Evolutionary conservation across 2,113 vertebrate genomes (phyloP), one percentile per base, ranked within the genome.

Genomic region (Phocoena sinus): DNA sequence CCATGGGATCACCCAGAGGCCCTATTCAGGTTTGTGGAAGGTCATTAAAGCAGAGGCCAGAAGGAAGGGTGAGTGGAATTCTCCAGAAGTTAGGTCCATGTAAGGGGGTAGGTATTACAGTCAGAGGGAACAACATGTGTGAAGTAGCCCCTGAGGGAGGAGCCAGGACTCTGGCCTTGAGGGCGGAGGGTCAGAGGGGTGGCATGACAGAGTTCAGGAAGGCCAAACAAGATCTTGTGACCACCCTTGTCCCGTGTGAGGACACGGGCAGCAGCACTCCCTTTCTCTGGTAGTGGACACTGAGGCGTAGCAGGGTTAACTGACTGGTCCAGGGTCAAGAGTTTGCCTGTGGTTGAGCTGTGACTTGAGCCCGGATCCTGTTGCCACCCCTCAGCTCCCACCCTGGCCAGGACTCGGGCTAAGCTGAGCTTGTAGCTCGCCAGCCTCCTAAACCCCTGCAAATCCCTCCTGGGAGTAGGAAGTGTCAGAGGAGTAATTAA

Each of bases 401-500:
- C 41, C 41, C n/a, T 36, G 67, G 80, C 76, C 50, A 50, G 97
- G 65, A 93, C 65, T 44, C 58, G 4, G 73, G 68, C 92, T 96
- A 65, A 84, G 53, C 92, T 63, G 86, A 36, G 47, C 73, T 89
- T 83, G 89, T 83, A 44, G 89, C 47, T 81, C 23, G 26, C 60
- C 80, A 76, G 91, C 62, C 81, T 95, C 77, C 86, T 89, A 85
- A 98, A 91, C 76, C 76, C 85, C 79, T 94, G 89, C 58, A 95
- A 94, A 97, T 95, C 94, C 86, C 94, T 94, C 89, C 44, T 79
- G 92, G 73, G 97, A 91, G 87, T 53, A 83, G 70, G 63, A 80
- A 62, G 94, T 97, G 96, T 96, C 97, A 95, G 97, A 97, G 77
- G 97, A 97, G 68, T 96, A 97, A 97, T 97, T 97, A 97, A 96